Base-by-base conservation (phyloP, 2,888 invertebrate species). In the Pachycephus smyrnensis region DNA sequence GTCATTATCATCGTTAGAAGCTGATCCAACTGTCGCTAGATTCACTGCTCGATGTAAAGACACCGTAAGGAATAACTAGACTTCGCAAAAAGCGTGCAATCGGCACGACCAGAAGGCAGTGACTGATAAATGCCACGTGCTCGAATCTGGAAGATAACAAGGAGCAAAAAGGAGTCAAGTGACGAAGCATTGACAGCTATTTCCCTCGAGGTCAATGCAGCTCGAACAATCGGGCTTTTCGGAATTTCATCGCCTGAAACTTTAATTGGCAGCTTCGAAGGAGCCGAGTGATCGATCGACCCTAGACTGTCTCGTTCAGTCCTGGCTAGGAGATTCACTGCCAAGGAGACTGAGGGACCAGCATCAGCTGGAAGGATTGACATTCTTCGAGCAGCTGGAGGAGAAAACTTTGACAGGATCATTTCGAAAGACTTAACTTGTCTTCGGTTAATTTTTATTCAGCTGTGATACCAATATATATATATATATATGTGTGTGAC, bases 171-270 rank as follows among this genome's bases (percentile, higher is more conserved):
- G 55, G 55, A 55, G 9, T 9, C 55, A 55, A 55, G 23, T 9
- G 55, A 55, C 81, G 78, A 79, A 83, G 82, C 83, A 84, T 83
- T 83, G 84, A 82, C 84, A 83, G 83, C 85, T 85, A 86, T 84
- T 86, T 86, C 86, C 84, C 86, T 76, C 74, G 85, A 82, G 86
- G 76, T 77, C 83, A 81, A 84, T 85, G 76, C 75, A 78, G 73
- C 68, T 76, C 35, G 11, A 31, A 73, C 15, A 35, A 55, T 2
- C 55, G 9, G 55, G 55, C 55, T 23, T 23, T 81, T 78, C 76
- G 71, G 79, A 81, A 78, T 83, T 83, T 79, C 76, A 76, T 79
- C 79, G 69, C 32, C 78, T 40, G 68, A 81, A 84, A 83, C 82
- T 85, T 80, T 84, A 84, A 82, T 84, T 82, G 80, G 83, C 82